These are phyloP conservation scores for Melipona quadrifasciata DNA, from an alignment of 1,140 invertebrate species.

Conservation along the genomic window DNA sequence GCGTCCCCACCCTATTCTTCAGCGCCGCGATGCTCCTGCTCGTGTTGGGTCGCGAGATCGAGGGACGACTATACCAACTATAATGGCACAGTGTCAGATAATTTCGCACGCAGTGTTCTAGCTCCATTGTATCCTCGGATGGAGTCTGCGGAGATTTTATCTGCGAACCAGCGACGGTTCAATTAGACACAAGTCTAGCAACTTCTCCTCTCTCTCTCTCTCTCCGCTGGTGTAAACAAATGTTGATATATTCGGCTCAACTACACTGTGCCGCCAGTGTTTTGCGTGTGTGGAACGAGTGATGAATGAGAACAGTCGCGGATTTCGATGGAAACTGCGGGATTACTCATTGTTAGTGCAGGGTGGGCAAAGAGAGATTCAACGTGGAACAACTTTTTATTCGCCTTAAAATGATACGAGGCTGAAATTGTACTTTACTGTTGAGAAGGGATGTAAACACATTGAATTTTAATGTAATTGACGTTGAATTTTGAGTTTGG, in stretches of 20 bases:
- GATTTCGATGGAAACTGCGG: not conserved
- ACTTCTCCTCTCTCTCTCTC: not conserved
- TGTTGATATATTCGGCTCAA: conserved; percentile 22
- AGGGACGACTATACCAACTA: conserved; percentile 29
- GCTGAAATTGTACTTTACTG: not conserved
- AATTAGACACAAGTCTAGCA: conserved; percentile 47
- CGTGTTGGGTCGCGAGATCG: conserved; percentile 38
- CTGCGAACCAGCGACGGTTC: conserved; percentile 43
- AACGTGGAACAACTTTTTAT: not conserved
- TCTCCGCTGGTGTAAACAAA: conserved; percentile 28
- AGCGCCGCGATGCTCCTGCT: not conserved
- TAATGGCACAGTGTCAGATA: conserved; percentile 54
- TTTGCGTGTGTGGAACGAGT: no score
- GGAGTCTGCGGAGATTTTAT: conserved; percentile 35
- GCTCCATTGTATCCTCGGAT: conserved; percentile 38
- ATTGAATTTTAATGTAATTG: not conserved
- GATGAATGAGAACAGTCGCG: not conserved
- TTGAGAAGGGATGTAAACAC: not conserved
- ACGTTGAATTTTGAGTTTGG: not conserved
- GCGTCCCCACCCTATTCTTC: conserved; percentile 11
- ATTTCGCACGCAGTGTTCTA: conserved; percentile 56
- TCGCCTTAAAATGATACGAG: not conserved
- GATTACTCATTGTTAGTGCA: not conserved
- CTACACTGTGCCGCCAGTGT: not conserved
- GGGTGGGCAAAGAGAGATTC: not conserved